Evolutionary conservation across 2,888 invertebrate species (phyloP), one percentile per base, ranked within the genome.

Genomic region (Hemistola chrysoprasaria): DNA sequence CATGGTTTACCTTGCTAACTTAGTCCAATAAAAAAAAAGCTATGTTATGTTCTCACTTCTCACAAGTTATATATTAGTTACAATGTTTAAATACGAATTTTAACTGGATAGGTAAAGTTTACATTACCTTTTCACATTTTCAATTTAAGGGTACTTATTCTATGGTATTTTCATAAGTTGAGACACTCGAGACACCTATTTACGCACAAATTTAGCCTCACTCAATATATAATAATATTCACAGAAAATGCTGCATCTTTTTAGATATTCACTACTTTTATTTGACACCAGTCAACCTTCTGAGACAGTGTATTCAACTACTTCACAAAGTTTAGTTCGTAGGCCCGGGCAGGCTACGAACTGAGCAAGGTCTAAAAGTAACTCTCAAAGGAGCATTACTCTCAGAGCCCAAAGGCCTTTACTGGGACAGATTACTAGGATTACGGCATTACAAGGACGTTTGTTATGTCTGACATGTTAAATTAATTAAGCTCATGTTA

Each of bases 311-410:
- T 64, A 51, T 67, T 69, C 59, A 69, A 63, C 64, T 57, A 55
- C 51, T 42, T 46, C 53, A 16, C 4, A 16, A 16, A 16, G 16
- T 16, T 16, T 4, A 41, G 47, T 49, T 47, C 63, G 56, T 50
- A 56, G 61, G 44, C 56, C 43, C 65, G 67, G 63, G 61, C 55
- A 50, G 51, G 42, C 64, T 58, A n/a, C n/a, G n/a, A n/a, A n/a
- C n/a, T n/a, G n/a, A n/a, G n/a, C 65, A 68, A 71, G 65, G 74
- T 68, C 68, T 73, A 49, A 67, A 65, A 57, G 63, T 61, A 42
- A 51, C 49, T 59, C 56, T 62, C 40, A 34, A 40, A 62, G 45
- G 56, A 42, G 36, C 53, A 26, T 46, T 56, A 47, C 45, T 33
- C 50, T 38, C 34, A 27, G 27, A 55, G 48, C 23, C 44, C 34